Evolutionary conservation across 37 sponge, comb jelly and placozoan species (phyloP), one percentile per base, ranked within the genome.

Genomic region (Tethya wilhelma): DNA sequence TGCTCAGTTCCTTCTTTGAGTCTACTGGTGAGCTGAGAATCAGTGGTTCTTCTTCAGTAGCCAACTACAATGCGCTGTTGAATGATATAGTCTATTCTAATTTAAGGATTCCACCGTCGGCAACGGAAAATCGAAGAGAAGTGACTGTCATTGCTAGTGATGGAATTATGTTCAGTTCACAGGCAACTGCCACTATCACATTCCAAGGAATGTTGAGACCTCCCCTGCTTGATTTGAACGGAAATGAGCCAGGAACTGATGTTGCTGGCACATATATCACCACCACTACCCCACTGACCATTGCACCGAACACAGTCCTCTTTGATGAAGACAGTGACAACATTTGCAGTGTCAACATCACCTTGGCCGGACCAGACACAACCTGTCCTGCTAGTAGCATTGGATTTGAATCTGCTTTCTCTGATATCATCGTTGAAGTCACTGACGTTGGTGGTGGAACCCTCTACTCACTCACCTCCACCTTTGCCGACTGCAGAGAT

Each of bases 161-260:
- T 67, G 75, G 70, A 2, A 40, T 7, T 4, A 20, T 4, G 30
- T 32, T 4, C 28, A 84, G 79, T 72, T 42, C 6, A n/a, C 19
- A n/a, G 11, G 84, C 75, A 31, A 29, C 56, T 8, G 59, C 80
- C 19, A 78, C 74, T 12, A 75, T 89, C 7, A 41, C 39, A 25
- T 73, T 89, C 20, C 25, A 29, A 1, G 84, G 71, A 17, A 1
- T 22, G 3, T n/a, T 57, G 4, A 44, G 26, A 26, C 57, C 74
- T 34, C 90, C 90, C 11, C 31, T 59, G 19, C 65, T 89, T 2
- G 90, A 89, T 74, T 68, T 83, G 17, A 83, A 83, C 66, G 84
- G 84, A 4, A 65, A 71, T 42, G 45, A 37, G 12, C 19, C 59
- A 0, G 76, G 75, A 22, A 71, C 29, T 1, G 37, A 59, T 32